These are phyloP conservation scores for Drosophila pseudotakahashii DNA, from an alignment of 2,888 invertebrate species.

Conservation along the genomic window DNA sequence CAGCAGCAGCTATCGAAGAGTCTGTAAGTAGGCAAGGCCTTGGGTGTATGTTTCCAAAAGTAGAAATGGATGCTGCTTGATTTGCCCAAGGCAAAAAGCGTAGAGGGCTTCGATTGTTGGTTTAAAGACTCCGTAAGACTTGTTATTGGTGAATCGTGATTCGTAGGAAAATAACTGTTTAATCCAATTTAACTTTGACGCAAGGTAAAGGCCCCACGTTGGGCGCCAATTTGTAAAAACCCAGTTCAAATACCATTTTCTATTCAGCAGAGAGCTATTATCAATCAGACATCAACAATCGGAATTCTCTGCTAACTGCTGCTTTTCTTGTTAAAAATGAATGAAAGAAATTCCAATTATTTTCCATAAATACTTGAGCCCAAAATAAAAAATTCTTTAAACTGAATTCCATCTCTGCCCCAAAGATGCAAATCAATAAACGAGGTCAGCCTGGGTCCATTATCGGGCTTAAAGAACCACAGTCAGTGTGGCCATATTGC, in stretches of 20 bases:
- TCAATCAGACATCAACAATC: background rate
- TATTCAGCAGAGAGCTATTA: background rate
- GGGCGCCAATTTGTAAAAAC: background rate
- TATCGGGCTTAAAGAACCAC: constrained; percentile 26
- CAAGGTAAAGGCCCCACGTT: background rate
- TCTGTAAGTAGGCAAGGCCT: constrained; percentile 63
- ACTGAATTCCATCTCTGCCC: constrained; percentile 16
- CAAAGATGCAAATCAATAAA: constrained; percentile 32
- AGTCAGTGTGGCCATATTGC: constrained; percentile 30
- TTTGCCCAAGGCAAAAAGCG: background rate
- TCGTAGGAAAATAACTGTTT: too few species aligned
- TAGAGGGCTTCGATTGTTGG: background rate
- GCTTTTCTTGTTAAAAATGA: background rate
- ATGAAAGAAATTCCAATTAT: background rate
- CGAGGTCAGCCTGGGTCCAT: constrained; percentile 36
- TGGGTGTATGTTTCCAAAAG: constrained; percentile 3
- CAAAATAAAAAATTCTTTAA: background rate
- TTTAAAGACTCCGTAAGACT: background rate
- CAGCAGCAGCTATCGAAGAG: constrained; percentile 22
- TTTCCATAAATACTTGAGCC: constrained; percentile 9
- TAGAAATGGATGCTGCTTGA: constrained; percentile 1
- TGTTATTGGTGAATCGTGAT: background rate
- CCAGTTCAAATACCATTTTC: background rate
- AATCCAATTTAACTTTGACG: too few species aligned
- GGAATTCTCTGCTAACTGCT: constrained; percentile 5